Evolutionary conservation across 2,113 vertebrate genomes (phyloP).

Genomic region (Eudyptes chrysolophus): DNA sequence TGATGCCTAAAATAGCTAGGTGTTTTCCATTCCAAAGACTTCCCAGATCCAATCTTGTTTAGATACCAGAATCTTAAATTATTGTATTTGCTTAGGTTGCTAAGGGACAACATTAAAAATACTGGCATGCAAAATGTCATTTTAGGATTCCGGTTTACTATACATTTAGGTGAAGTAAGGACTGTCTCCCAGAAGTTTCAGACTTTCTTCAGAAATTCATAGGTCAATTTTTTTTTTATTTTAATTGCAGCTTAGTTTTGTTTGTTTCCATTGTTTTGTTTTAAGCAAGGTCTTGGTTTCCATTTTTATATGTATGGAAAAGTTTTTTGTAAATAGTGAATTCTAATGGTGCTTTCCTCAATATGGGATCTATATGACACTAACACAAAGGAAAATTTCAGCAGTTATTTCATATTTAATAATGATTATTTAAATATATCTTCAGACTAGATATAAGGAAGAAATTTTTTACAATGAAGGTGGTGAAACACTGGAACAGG

Average conservation of each 20-base stretch:
- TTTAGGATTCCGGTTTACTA: not conserved
- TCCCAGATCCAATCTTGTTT: not conserved
- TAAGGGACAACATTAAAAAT: not conserved
- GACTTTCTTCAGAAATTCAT: not conserved
- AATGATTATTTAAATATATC: not conserved
- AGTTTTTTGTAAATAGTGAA: not conserved
- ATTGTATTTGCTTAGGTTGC: not conserved
- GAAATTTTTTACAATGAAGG: not conserved
- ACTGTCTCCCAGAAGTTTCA: not conserved
- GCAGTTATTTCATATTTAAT: not conserved
- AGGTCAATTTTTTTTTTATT: not conserved
- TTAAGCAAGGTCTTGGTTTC: not conserved
- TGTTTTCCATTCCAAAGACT: not conserved
- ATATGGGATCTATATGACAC: not conserved
- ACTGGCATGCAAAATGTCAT: not conserved
- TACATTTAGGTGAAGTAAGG: not conserved
- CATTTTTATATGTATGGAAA: not conserved
- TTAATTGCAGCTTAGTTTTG: rapidly evolving
- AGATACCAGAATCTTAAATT: not conserved
- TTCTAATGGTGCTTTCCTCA: not conserved
- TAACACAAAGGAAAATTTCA: not conserved
- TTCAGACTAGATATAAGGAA: not conserved
- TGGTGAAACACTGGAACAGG: not conserved
- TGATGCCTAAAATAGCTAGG: not conserved
- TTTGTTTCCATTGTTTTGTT: not conserved